These are phyloP conservation scores for Bombus confusus DNA, from an alignment of 1,140 invertebrate species.

Conservation along the genomic window DNA sequence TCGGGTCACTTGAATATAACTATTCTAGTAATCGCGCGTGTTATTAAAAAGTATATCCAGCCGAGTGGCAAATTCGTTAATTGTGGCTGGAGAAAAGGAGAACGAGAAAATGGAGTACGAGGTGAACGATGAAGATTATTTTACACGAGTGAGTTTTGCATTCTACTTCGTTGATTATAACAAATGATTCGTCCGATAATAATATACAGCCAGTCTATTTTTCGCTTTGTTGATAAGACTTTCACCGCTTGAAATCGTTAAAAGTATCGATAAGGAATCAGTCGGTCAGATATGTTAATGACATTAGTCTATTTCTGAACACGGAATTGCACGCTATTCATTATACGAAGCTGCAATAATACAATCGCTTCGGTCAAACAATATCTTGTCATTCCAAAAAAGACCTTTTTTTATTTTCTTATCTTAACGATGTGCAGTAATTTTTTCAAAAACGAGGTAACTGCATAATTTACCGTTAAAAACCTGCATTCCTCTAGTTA, in stretches of 20 bases:
- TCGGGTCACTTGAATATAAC: neutral
- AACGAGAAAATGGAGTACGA: slow-evolving; percentile 49
- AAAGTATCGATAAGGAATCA: neutral
- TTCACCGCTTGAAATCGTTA: neutral
- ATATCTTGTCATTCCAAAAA: no score
- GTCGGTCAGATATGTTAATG: neutral
- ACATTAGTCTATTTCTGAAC: no score
- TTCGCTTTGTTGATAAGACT: neutral
- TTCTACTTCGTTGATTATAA: neutral
- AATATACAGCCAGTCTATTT: neutral
- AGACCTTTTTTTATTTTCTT: no score
- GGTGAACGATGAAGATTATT: slow-evolving; percentile 15
- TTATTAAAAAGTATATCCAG: neutral
- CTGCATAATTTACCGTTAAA: no score
- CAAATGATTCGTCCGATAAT: neutral
- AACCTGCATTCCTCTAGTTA: no score
- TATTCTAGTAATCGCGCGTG: neutral
- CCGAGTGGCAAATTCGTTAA: neutral
- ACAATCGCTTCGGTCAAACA: no score
- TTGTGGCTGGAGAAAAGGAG: neutral
- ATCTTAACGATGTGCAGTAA: no score
- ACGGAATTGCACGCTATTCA: no score
- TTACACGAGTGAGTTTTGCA: slow-evolving; percentile 52
- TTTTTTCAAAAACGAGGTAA: no score
- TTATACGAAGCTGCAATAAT: no score